Conservation (phyloP, 1,140 invertebrate genomes). For the Phortica variegata region DNA sequence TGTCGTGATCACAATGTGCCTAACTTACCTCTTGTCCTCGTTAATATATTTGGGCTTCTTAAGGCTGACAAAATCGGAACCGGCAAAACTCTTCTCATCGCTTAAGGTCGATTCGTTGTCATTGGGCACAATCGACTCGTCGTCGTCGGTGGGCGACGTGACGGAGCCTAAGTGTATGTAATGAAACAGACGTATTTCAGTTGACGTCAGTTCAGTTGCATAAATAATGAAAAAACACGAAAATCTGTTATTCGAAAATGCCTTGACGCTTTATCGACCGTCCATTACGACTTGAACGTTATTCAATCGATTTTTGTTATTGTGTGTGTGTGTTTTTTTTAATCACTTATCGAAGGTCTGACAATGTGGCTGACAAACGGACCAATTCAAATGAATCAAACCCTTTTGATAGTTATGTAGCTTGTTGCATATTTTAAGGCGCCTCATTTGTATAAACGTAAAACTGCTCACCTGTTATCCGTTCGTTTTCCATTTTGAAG, state of each 20-base stretch:
- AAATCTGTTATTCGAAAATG: too few species aligned
- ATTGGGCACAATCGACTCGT: conserved; percentile 14
- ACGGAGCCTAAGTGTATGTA: conserved; percentile 26
- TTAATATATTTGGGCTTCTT: conserved; percentile 1
- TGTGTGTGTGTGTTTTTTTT: too few species aligned
- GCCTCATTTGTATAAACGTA: conserved; percentile 5
- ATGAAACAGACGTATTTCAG: too few species aligned
- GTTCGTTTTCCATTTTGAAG: conserved; percentile 65
- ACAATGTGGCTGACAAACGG: not conserved
- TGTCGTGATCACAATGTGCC: too few species aligned
- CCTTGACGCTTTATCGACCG: too few species aligned
- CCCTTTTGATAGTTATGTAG: too few species aligned
- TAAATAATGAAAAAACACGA: too few species aligned
- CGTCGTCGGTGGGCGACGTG: conserved; percentile 24
- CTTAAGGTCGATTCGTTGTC: conserved; percentile 26
- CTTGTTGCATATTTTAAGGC: conserved; percentile 16
- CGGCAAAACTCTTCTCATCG: conserved; percentile 34
- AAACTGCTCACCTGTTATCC: conserved; percentile 59
- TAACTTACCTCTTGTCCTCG: conserved; percentile 20
- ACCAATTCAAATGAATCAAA: too few species aligned
- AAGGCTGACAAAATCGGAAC: conserved; percentile 41
- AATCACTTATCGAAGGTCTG: too few species aligned
- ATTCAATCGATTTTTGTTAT: too few species aligned
- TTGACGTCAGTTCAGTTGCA: too few species aligned
- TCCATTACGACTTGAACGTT: too few species aligned